A percentile compares a stretch with the other conserved stretches of the same genome.
These are phyloP conservation scores for Petrocephalus schoutedeni DNA, from an alignment of 2,797 vertebrate genomes.

Conservation along the genomic window DNA sequence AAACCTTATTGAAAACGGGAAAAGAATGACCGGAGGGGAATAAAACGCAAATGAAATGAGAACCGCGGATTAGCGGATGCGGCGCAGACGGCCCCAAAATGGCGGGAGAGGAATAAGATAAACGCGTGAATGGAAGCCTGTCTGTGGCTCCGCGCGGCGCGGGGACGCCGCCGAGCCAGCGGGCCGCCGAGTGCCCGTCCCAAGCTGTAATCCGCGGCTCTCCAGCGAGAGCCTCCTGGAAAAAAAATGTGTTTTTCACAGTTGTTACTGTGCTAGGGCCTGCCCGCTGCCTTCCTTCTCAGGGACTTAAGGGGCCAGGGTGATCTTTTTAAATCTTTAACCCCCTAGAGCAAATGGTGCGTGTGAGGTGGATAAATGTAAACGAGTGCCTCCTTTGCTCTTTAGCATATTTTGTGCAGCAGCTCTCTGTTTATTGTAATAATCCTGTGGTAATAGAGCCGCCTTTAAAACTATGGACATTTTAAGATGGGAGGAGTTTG, in stretches of 20 bases:
- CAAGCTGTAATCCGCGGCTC: slow-evolving; percentile 47
- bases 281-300: slow-evolving; percentile 53
- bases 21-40: slow-evolving; percentile 21
- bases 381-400: not conserved
- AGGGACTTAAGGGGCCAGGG: slow-evolving; percentile 37
- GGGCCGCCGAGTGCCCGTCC: slow-evolving; percentile 43
- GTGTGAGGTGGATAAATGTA: not conserved
- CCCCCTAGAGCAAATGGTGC: not conserved
- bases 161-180: slow-evolving; percentile 38
- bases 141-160: not conserved
- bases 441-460: not conserved
- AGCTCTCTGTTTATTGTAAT: not conserved
- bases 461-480: not conserved
- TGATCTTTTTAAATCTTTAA: slow-evolving; percentile 36
- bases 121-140: slow-evolving; percentile 37
- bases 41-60: slow-evolving; percentile 31
- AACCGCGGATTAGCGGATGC: slow-evolving; percentile 54
- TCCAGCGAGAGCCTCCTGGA: slow-evolving; percentile 40
- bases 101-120: slow-evolving; percentile 54
- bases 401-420: not conserved
- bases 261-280: slow-evolving; percentile 52
- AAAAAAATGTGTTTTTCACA: slow-evolving; percentile 56
- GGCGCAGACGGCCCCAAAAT: slow-evolving; percentile 63
- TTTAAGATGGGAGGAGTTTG: not conserved
- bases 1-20: slow-evolving; percentile 50